Base-by-base conservation (phyloP, 1,140 invertebrate genomes). In the Scaptodrosophila lebanonensis region DNA sequence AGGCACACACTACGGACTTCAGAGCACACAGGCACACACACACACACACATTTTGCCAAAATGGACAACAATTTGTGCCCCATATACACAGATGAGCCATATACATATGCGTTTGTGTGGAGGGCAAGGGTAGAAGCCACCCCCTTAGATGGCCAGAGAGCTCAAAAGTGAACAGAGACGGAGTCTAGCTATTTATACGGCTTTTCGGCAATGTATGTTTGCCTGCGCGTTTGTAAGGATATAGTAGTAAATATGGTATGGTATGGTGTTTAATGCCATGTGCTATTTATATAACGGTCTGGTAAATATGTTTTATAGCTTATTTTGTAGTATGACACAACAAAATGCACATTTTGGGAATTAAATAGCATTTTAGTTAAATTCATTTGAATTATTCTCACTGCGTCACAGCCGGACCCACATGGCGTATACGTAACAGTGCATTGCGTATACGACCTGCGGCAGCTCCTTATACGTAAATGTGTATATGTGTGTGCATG, bases 331-430 rank as follows among this genome's bases (percentile, higher is more conserved):
- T 57, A 50, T 50, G 27, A 33, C 12, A 18, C 40, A 33, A 12
- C 47, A 32, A 35, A 65, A 69, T 68, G 68, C 73, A 53, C 43
- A 53, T 44, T 66, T 35, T 49, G 72, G 73, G 72, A 77, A 65
- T 79, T 68, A 44, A 33, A 32, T 42, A 22, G 33, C 18, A 25
- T 27, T 66, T 64, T 25, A 32, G 54, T 48, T 51, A 61, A 66
- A 49, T 45, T 76, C 45, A 70, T 75, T 60, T 57, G 50, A 63
- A 57, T 60, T 58, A 63, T 63, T 35, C 33, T 47, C 17, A 33
- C 3, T 35, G 48, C 22, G 35, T 13, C n/a, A 17, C 8, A 18
- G 2, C n/a, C 3, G 4, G 17, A 18, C 22, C 35, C 30, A 48
- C 35, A 33, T 7, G 39, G 38, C 50, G 50, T 53, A 53, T 53